These are phyloP conservation scores for Stenodema calcarata DNA, from an alignment of 2,888 invertebrate genomes.

Conservation along the genomic window DNA sequence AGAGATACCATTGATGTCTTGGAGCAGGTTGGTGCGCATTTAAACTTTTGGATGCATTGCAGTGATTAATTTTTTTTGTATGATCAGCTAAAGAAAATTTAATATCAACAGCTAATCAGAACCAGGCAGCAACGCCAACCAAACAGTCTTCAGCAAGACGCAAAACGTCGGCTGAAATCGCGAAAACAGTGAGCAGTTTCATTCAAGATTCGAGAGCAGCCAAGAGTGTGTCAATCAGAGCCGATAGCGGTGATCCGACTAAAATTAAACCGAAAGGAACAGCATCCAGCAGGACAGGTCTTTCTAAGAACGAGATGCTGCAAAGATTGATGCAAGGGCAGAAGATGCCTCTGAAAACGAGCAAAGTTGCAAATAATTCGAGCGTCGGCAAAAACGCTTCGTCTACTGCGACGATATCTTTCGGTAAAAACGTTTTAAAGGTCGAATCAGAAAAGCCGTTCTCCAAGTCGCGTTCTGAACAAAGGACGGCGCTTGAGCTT, in stretches of 20 bases:
- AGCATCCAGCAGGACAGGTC: background rate
- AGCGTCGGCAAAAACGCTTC: background rate
- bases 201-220: background rate
- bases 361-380: background rate
- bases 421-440: background rate
- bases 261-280: background rate
- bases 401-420: background rate
- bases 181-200: background rate
- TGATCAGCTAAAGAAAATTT: no score
- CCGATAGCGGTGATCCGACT: background rate
- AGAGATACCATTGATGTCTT: no score
- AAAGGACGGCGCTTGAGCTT: background rate
- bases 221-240: background rate
- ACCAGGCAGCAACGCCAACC: background rate
- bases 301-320: background rate
- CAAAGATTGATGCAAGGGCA: background rate
- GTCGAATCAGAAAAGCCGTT: background rate
- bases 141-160: background rate
- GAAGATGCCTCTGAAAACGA: background rate
- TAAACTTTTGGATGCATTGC: no score
- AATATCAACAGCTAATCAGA: background rate
- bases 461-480: background rate
- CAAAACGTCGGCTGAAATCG: background rate
- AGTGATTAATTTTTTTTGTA: no score
- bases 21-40: no score